A percentile compares a stretch with the other conserved stretches of the same genome.
Conservation (phyloP, 2,797 vertebrate species). For the Oceanodroma leucorhoa region DNA sequence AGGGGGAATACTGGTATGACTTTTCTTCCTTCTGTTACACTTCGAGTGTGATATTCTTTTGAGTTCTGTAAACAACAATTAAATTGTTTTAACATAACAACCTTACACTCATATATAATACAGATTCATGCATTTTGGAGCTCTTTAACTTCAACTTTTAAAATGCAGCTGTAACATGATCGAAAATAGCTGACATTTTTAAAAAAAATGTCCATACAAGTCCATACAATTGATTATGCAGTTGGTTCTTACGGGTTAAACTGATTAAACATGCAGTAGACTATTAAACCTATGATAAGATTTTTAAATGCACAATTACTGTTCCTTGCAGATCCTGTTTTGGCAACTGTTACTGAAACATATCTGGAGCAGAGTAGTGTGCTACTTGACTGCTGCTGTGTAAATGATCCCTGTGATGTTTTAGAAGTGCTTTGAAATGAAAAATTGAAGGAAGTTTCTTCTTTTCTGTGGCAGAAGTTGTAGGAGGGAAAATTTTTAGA, state of each 20-base stretch:
- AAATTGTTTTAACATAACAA: neutral
- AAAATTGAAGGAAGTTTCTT: conserved; percentile 10
- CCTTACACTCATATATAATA: neutral
- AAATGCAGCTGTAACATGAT: neutral
- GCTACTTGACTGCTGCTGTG: neutral
- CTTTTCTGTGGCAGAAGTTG: neutral
- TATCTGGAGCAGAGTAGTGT: neutral
- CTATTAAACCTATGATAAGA: neutral
- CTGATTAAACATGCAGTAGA: neutral
- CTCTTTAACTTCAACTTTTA: neutral
- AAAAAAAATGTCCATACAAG: neutral
- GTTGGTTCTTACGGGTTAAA: neutral
- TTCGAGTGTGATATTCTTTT: neutral
- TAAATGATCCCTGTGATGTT: neutral
- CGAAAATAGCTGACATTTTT: neutral
- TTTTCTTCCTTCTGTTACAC: neutral
- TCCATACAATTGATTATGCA: neutral
- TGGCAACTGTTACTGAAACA: neutral
- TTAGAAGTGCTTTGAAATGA: conserved; percentile 20
- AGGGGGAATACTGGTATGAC: neutral
- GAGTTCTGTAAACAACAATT: neutral
- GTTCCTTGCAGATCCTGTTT: neutral
- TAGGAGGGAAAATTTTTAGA: neutral
- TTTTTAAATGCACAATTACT: neutral
- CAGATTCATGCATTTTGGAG: neutral